Conservation (phyloP, 2,888 invertebrate genomes). For the Rotaria sp. region DNA sequence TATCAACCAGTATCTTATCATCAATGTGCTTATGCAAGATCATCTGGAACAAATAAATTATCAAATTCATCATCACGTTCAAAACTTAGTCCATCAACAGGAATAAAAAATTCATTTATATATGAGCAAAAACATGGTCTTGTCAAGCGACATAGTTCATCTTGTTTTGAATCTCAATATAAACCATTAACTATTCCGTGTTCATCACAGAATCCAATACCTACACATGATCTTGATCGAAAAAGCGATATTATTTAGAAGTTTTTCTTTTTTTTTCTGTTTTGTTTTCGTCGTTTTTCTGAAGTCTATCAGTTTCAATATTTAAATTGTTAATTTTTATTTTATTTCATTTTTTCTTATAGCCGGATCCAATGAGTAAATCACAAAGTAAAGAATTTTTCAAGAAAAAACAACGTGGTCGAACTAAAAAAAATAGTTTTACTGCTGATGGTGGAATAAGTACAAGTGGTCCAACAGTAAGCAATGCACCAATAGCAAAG, state of each 20-base stretch:
- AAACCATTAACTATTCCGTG: background rate
- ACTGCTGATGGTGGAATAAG: background rate
- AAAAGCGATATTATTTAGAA: constrained; percentile 13
- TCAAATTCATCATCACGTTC: background rate
- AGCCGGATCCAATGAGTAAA: constrained; percentile 4
- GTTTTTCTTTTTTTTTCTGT: background rate
- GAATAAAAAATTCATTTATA: background rate
- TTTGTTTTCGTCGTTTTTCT: background rate
- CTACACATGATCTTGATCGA: background rate
- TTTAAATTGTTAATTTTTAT: background rate
- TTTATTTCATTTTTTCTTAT: background rate
- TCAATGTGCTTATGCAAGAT: background rate
- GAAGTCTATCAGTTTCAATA: too few species aligned
- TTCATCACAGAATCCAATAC: background rate
- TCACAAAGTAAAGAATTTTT: constrained; percentile 17
- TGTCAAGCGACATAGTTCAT: constrained; percentile 1
- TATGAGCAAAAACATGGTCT: background rate
- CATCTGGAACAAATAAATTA: background rate
- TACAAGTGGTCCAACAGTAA: background rate
- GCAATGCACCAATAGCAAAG: background rate
- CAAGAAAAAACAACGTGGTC: constrained; percentile 19
- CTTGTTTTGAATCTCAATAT: background rate
- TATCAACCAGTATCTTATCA: background rate
- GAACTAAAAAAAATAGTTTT: background rate
- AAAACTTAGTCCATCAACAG: background rate